Evolutionary conservation across 1,140 invertebrate genomes (phyloP).

Genomic region (Drosophila arawakana): DNA sequence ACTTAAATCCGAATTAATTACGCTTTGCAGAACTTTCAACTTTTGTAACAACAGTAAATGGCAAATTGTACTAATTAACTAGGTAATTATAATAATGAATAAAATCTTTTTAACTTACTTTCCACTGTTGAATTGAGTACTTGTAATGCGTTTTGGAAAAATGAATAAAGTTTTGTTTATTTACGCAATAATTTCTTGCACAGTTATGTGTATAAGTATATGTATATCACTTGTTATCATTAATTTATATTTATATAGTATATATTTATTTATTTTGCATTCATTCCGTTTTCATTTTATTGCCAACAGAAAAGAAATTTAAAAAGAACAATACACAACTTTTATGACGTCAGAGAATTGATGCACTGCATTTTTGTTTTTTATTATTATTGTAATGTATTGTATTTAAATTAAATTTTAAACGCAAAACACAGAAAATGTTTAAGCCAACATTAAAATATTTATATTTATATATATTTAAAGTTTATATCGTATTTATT

Average conservation of each 20-base stretch:
- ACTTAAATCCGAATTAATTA: constrained; percentile 64
- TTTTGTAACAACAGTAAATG: not conserved
- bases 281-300: constrained; percentile 3
- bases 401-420: constrained; percentile 76
- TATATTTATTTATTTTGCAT: constrained; percentile 16
- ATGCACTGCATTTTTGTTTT: constrained; percentile 62
- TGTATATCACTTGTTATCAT: constrained; percentile 65
- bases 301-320: constrained; percentile 18
- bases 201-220: constrained; percentile 33
- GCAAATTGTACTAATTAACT: constrained; percentile 8
- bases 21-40: constrained; percentile 46
- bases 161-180: constrained; percentile 61
- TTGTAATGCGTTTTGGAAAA: constrained; percentile 49
- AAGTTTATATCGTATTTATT: constrained; percentile 26
- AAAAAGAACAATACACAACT: constrained; percentile 37
- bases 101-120: constrained; percentile 5
- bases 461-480: constrained; percentile 26
- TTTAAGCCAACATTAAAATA: constrained; percentile 75
- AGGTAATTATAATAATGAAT: constrained; percentile 11
- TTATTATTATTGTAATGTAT: constrained; percentile 56
- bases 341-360: constrained; percentile 70
- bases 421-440: constrained; percentile 78
- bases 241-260: constrained; percentile 18
- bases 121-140: constrained; percentile 24
- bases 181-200: constrained; percentile 52